These are phyloP conservation scores for Heliornis fulica DNA, from an alignment of 2,113 vertebrate genomes.

Conservation along the genomic window DNA sequence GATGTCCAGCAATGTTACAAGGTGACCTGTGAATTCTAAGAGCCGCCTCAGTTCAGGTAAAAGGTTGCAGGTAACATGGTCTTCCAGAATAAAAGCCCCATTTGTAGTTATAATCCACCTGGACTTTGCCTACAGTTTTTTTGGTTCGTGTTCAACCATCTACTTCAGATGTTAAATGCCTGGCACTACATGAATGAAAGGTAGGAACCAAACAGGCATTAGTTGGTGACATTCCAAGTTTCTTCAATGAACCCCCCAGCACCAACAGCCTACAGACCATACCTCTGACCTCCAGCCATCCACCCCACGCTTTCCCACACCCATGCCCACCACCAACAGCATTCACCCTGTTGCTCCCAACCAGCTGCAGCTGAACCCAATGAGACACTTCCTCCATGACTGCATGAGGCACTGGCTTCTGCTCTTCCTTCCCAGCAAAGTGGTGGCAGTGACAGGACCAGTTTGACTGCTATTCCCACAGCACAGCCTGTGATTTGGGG, in stretches of 20 bases:
- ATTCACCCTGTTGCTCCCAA: background rate
- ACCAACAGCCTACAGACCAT: background rate
- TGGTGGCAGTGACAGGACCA: background rate
- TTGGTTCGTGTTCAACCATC: background rate
- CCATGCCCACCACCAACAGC: background rate
- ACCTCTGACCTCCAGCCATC: background rate
- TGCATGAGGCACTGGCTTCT: background rate
- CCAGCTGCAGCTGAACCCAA: background rate
- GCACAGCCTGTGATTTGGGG: background rate
- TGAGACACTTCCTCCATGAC: background rate
- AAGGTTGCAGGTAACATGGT: background rate
- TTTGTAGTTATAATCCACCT: background rate
- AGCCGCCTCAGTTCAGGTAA: background rate
- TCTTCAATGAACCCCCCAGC: background rate
- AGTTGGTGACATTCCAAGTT: background rate
- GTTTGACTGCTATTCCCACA: rapidly evolving
- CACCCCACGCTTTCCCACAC: background rate
- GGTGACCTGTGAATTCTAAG: background rate
- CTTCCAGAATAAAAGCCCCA: background rate
- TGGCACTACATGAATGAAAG: rapidly evolving
- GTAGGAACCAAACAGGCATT: background rate
- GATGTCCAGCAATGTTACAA: background rate
- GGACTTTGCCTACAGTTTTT: background rate
- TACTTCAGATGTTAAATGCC: background rate
- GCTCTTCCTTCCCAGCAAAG: background rate